A percentile compares a stretch with the other conserved stretches of the same genome.
These are phyloP conservation scores for Rhynchophorus ferrugineus DNA, from an alignment of 1,140 invertebrate species.

Conservation along the genomic window DNA sequence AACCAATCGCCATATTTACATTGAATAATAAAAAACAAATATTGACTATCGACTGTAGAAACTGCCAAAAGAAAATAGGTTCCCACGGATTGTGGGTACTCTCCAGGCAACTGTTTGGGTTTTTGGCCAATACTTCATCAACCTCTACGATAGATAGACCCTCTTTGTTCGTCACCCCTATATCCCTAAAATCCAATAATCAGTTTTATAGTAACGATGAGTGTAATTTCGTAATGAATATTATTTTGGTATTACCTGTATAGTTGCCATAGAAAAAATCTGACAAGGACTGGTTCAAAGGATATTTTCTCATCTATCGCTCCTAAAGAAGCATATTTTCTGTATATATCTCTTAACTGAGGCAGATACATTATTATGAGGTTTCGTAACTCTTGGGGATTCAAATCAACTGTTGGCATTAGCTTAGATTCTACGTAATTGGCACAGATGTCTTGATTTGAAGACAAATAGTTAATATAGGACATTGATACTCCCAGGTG, in stretches of 20 bases:
- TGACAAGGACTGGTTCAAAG: constrained; percentile 35
- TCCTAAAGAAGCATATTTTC: constrained; percentile 12
- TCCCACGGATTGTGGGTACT: constrained; percentile 48
- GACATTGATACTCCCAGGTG: neutral
- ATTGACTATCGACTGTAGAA: constrained; percentile 46
- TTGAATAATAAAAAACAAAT: constrained; percentile 43
- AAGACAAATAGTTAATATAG: constrained; percentile 6
- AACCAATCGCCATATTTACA: neutral
- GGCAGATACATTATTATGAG: constrained; percentile 15
- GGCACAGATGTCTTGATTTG: neutral
- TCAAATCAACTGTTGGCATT: neutral
- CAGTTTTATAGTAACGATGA: too few relatives aligned
- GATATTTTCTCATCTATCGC: constrained; percentile 4
- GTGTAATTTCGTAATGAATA: too few relatives aligned
- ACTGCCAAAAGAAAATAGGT: constrained; percentile 53
- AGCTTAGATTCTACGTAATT: neutral
- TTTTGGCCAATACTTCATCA: constrained; percentile 41
- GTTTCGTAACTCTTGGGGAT: constrained; percentile 5
- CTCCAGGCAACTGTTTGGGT: constrained; percentile 42
- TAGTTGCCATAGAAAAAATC: constrained; percentile 52
- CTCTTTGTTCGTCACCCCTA: constrained; percentile 40
- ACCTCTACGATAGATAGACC: constrained; percentile 45
- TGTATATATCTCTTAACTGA: constrained; percentile 15
- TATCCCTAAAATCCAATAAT: constrained; percentile 22
- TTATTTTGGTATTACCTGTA: too few relatives aligned